A percentile compares a stretch with the other conserved stretches of the same genome.
These are phyloP conservation scores for Asobara japonica DNA, from an alignment of 1,140 invertebrate genomes.

Conservation along the genomic window DNA sequence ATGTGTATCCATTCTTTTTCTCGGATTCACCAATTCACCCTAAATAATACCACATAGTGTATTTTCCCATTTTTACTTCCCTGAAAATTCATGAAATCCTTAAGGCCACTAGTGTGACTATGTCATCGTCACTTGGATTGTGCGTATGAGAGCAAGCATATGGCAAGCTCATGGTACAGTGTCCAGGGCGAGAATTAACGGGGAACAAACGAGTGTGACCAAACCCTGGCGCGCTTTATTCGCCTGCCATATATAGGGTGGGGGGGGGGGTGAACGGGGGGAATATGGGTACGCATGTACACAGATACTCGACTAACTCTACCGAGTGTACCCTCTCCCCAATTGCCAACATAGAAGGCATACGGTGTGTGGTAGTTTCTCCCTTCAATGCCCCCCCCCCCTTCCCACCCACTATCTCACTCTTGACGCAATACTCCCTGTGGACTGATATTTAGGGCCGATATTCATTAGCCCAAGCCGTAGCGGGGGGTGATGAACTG, in stretches of 20 bases:
- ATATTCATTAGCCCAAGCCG: constrained; percentile 63
- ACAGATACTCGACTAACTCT: not conserved
- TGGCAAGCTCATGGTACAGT: constrained; percentile 21
- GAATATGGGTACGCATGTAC: constrained; percentile 26
- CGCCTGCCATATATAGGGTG: constrained; percentile 28
- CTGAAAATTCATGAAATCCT: not conserved
- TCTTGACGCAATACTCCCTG: constrained; percentile 51
- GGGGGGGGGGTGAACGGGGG: too few species aligned
- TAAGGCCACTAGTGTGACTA: not conserved
- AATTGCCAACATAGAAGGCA: not conserved
- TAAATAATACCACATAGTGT: too few species aligned
- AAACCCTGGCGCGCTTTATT: constrained; percentile 40
- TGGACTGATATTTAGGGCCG: constrained; percentile 66
- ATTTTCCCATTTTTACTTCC: not conserved
- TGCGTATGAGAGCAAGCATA: constrained; percentile 32
- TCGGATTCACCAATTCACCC: too few species aligned
- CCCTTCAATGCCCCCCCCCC: not conserved
- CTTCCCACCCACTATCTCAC: constrained; percentile 10
- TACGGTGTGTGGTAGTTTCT: constrained; percentile 12
- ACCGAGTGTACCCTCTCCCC: not conserved
- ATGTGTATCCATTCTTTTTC: not conserved
- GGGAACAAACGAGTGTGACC: constrained; percentile 65
- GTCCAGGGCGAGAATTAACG: constrained; percentile 50
- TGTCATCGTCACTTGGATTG: constrained; percentile 3
- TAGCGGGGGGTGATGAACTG: constrained; percentile 50